Base-by-base conservation (phyloP, 2,113 vertebrate species). In the Phoenicopterus ruber region DNA sequence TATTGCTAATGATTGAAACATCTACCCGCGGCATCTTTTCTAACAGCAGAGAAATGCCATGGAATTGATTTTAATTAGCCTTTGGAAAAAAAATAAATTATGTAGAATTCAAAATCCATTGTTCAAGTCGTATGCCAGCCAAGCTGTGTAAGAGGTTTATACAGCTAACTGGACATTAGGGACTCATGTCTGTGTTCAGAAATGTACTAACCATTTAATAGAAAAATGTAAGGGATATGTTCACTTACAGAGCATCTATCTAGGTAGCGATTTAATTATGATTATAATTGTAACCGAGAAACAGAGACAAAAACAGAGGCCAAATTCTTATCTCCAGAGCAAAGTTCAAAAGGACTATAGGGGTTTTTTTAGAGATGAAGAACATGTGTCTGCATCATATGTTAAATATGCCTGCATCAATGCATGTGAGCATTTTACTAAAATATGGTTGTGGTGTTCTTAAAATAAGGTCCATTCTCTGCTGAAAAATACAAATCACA, bases 61-160 rank as follows among this genome's bases (percentile, higher is more conserved):
- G 44, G 88, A 98, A 97, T 97, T 97, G 86, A 97, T 97, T 98
- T 98, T 98, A 98, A 98, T 98, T 98, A 97, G 97, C 86, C 91
- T 89, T 94, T 94, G 84, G 91, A 36, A 90, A 86, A 88, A 67
- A 76, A 54, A 63, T 94, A 95, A 95, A 94, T 96, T 94, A 95
- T 73, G 78, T 94, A 62, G 47, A 96, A 98, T 86, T 94, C 97
- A 94, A 97, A 98, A 96, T 94, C 93, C 92, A 88, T 95, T 97
- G 97, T 97, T 98, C 69, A 46, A 97, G 80, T 96, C 70, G 55
- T 93, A 94, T 92, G 92, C 87, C 91, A 97, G 94, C 93, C 89
- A 97, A 93, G 88, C 82, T 94, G 81, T 92, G 61, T 79, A 58
- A 93, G 88, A 96, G 89, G 83, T 92, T 92, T 91, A 57, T 82